phyloP scores from a whole-genome alignment of 2,888 invertebrate species.

The Torymus tubicola region DNA sequence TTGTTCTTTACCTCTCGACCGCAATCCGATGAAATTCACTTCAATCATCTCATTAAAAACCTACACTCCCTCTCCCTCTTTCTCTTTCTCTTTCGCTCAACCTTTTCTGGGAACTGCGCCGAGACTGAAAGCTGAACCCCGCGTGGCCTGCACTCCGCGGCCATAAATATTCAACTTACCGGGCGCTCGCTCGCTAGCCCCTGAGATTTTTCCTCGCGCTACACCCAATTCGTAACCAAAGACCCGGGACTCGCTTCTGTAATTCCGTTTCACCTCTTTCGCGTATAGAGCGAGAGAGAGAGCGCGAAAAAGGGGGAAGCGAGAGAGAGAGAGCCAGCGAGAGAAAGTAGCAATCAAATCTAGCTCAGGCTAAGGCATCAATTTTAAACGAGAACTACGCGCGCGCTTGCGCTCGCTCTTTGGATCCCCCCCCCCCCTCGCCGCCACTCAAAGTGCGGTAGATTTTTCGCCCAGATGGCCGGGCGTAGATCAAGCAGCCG shows the following conservation, averaged over 20 bases:
- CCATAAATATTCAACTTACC: slow-evolving; percentile 39
- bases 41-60: background rate
- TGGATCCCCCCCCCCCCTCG: slow-evolving; percentile 1
- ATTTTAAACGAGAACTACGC: slow-evolving; percentile 44
- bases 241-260: slow-evolving; percentile 10
- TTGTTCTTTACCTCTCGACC: background rate
- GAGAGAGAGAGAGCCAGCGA: background rate
- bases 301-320: background rate
- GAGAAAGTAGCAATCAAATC: slow-evolving; percentile 48
- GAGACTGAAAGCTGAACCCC: too few relatives aligned
- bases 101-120: too few relatives aligned
- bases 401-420: background rate
- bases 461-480: slow-evolving; percentile 66
- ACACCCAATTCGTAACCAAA: slow-evolving; percentile 17
- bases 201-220: slow-evolving; percentile 16
- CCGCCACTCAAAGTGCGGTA: slow-evolving; percentile 50
- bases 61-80: background rate
- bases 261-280: slow-evolving; percentile 15
- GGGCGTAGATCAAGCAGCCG: slow-evolving; percentile 65
- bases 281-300: background rate
- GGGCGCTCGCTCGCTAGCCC: background rate
- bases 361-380: slow-evolving; percentile 33
- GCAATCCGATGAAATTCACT: background rate
- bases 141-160: background rate
- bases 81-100: too few relatives aligned